Conservation (phyloP, 2,113 vertebrate species). For the Eptesicus fuscus region DNA sequence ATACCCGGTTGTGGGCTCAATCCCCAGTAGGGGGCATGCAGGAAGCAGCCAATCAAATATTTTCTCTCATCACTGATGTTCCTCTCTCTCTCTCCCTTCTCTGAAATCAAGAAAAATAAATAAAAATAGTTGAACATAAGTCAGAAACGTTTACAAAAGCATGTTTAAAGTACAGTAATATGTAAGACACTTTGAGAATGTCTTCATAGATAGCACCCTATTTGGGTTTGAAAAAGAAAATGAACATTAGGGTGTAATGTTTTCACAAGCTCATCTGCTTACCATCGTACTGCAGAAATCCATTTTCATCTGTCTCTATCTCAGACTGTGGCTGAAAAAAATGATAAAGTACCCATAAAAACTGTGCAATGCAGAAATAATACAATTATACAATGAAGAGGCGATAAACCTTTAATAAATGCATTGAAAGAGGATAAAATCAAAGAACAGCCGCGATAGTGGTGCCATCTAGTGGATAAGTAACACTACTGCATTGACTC, state of each 20-base stretch:
- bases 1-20: no score
- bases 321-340: conserved; percentile 85
- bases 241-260: neutral
- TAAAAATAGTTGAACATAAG: neutral
- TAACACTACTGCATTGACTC: neutral
- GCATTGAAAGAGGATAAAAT: neutral
- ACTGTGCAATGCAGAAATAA: neutral
- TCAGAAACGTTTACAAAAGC: neutral
- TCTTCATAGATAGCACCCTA: neutral
- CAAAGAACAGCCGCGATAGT: neutral
- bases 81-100: no score
- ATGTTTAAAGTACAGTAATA: neutral
- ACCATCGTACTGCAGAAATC: conserved; percentile 96
- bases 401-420: neutral
- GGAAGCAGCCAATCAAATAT: no score
- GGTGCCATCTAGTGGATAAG: conserved; percentile 50
- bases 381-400: neutral
- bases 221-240: conserved; percentile 32
- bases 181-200: conserved; percentile 23
- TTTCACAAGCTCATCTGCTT: conserved; percentile 70
- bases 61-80: no score
- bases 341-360: conserved; percentile 45
- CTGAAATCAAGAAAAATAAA: neutral
- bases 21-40: no score
- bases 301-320: conserved; percentile 88